Base-by-base conservation (phyloP, 2,797 vertebrate genomes). In the Dendrocincla tyrannina region DNA sequence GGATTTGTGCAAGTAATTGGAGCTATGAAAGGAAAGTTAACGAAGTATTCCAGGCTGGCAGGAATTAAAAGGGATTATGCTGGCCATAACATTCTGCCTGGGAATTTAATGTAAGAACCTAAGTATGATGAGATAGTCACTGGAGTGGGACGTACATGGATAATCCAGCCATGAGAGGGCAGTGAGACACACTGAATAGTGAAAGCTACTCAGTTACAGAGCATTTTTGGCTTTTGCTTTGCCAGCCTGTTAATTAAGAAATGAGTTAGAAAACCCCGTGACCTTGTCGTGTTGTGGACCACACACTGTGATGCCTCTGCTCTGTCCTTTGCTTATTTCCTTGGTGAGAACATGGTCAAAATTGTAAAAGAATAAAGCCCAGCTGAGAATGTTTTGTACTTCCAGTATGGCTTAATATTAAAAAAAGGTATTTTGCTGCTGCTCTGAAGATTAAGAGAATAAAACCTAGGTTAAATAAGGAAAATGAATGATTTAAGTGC, bases 151-250 rank as follows among this genome's bases (percentile, higher is more conserved):
- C 32, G 63, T 18, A 52, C 17, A 2, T 3, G 42, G 19, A 23
- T 9, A 33, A 73, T 32, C n/a, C 37, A 7, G 52, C 95, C 97
- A 85, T 8, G 37, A 97, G 97, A 97, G 97, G 97, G 97, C 96
- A 93, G 84, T 7, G 85, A 85, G 69, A 75, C 25, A 76, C n/a
- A 9, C 9, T 30, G 11, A 6, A 52, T 1, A 39, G 37, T 0
- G 0, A 63, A 75, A 93, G n/a, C 13, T 22, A 7, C 32, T 50
- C 2, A 28, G 58, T 67, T 17, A 10, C 0, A 47, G 5, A 69
- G 25, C 2, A 1, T 10, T 68, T 41, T 15, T 59, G 67, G 32
- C 27, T 63, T 68, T 67, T 20, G 17, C 24, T n/a, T 27, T 33
- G 53, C 28, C 17, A 27, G 53, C 3, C 5, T 10, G 22, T 56